These are phyloP conservation scores for Vanessa atalanta DNA, from an alignment of 1,140 invertebrate species.

Conservation along the genomic window DNA sequence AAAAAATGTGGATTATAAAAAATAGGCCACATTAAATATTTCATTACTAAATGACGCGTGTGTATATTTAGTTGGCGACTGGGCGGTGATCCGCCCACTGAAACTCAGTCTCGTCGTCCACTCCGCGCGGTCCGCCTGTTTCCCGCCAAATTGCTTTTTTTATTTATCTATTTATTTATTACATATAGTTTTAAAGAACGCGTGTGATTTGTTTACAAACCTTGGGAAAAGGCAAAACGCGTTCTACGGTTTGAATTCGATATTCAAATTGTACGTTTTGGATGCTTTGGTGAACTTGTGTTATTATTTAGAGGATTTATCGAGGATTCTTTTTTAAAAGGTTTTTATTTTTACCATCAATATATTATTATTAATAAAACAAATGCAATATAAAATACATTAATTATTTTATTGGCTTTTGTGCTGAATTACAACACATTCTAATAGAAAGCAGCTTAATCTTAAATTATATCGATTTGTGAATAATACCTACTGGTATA, in stretches of 20 bases:
- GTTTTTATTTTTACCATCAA: conserved; percentile 35
- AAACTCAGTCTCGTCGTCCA: conserved; percentile 78
- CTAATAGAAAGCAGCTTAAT: not conserved
- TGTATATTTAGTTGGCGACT: conserved; percentile 48
- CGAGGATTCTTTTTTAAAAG: conserved; percentile 62
- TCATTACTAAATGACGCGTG: conserved; percentile 64
- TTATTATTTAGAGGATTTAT: conserved; percentile 46
- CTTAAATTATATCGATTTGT: not conserved
- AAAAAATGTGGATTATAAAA: conserved; percentile 16
- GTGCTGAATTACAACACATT: not conserved
- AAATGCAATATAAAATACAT: not conserved
- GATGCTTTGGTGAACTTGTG: conserved; percentile 51
- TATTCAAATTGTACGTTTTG: conserved; percentile 56
- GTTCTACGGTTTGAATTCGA: conserved; percentile 31
- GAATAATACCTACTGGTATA: not conserved
- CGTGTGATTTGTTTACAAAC: conserved; percentile 41
- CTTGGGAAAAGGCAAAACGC: conserved; percentile 34
- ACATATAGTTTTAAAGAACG: conserved; percentile 36
- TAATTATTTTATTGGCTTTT: not conserved
- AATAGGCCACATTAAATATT: conserved; percentile 55
- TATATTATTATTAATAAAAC: not conserved
- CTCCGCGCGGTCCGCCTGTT: conserved; percentile 81
- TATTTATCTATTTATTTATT: conserved; percentile 47
- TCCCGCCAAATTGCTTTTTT: conserved; percentile 55
- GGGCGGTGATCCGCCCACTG: conserved; percentile 71